Base-by-base conservation (phyloP, 2,113 vertebrate species). In the Apaloderma vittatum region DNA sequence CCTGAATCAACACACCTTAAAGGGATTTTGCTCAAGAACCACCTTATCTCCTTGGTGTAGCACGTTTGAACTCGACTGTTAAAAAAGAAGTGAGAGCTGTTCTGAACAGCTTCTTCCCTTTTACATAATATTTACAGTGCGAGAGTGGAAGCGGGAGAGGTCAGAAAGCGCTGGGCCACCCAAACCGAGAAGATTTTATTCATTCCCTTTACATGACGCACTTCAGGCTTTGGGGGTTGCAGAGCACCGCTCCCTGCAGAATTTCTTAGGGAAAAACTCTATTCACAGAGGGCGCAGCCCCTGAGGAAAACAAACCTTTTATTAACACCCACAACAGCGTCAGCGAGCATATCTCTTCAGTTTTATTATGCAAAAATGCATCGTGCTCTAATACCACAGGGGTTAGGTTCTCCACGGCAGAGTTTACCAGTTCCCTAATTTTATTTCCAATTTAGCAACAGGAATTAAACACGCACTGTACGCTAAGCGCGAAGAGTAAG, bases 401-500 rank as follows among this genome's bases (percentile, higher is more conserved):
- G 34, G 30, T 36, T 51, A 6, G 19, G 40, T 1, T 52, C 54
- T 24, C 43, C 46, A 7, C 2, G 14, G 51, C 23, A 3, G 48
- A 40, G 15, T 26, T n/a, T 22, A 58, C 88, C 48, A 29, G 16
- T 21, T 68, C 11, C 24, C 2, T 22, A 4, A n/a, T 29, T 46
- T 55, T 15, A 45, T 66, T 71, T 59, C 68, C 37, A 22, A 3
- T 22, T 55, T 26, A 37, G 37, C 51, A 29, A 12, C 11, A 22
- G 57, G 63, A 85, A 54, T 48, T 21, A 24, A 52, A 74, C 5
- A 3, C 4, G 2, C 1, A 6, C 9, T 5, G 17, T 3, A 5
- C 4, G 26, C 45, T 52, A n/a, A n/a, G 40, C 0, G 1, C 0
- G 5, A 32, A 14, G 45, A 46, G 12, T 40, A 46, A 46, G 15